Evolutionary conservation across 1,140 invertebrate species (phyloP).

Genomic region (Geopemphigus sp.): DNA sequence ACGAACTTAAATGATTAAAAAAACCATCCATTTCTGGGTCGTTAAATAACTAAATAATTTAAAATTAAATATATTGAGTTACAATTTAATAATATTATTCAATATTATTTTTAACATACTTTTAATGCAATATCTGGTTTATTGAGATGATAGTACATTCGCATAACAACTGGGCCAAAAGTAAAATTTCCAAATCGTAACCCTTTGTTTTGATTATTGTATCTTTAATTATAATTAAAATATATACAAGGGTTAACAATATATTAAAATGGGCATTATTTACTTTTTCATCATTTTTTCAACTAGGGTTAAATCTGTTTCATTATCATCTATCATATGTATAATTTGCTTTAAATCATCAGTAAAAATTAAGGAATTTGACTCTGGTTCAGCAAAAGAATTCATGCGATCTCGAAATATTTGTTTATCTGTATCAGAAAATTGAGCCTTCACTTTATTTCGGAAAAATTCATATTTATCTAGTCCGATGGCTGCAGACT

Average conservation of each 20-base stretch:
- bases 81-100: not conserved
- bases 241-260: not conserved
- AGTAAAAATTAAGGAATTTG: slow-evolving; percentile 72
- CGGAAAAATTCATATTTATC: slow-evolving; percentile 30
- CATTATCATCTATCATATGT: slow-evolving; percentile 63
- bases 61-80: not conserved
- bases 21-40: slow-evolving; percentile 62
- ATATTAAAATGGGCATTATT: slow-evolving; percentile 13
- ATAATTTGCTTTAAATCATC: slow-evolving; percentile 82
- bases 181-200: slow-evolving; percentile 73
- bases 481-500: slow-evolving; percentile 9
- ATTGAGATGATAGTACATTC: slow-evolving; percentile 71
- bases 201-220: slow-evolving; percentile 69
- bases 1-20: slow-evolving; percentile 71
- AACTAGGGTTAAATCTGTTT: slow-evolving; percentile 65
- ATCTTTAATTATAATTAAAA: slow-evolving; percentile 58
- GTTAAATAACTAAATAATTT: slow-evolving; percentile 61
- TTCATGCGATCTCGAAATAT: slow-evolving; percentile 59
- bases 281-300: slow-evolving; percentile 68
- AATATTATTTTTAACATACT: slow-evolving; percentile 53
- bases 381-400: slow-evolving; percentile 59
- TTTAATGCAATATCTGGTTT: slow-evolving; percentile 67
- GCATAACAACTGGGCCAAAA: slow-evolving; percentile 82
- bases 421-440: slow-evolving; percentile 55
- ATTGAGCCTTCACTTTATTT: slow-evolving; percentile 21